Evolutionary conservation across 2,113 vertebrate genomes (phyloP), one percentile per base, ranked within the genome.

Genomic region (Tyto alba): DNA sequence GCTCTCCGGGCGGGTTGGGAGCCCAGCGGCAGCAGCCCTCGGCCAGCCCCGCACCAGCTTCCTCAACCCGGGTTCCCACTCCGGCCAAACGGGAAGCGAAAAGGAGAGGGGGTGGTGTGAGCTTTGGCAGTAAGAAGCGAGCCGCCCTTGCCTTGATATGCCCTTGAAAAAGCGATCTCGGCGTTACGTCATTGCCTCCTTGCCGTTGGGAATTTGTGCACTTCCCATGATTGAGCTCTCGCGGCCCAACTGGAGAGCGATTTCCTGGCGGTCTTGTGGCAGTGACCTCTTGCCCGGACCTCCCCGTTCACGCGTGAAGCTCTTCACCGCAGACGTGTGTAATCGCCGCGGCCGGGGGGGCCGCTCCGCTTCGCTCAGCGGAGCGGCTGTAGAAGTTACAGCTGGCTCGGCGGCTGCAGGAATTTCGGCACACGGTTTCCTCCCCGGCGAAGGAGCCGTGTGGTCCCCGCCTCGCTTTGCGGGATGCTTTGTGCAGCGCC

Each of bases 31-130:
- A 0, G 60, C 79, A 52, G 36, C 26, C 26, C 53, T 23, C 0
- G 0, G 3, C 26, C 83, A 48, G 67, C 72, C 50, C 63, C 6
- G 26, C 1, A 0, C 40, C 1, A 1, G 9, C 5, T 0, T 23
- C 29, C 38, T 32, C 4, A 30, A 21, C 19, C 3, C 2, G 25
- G 27, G 7, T 25, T 75, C 56, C 79, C 27, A 40, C 55, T 34
- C 9, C 0, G 2, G 40, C 40, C 43, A 26, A 5, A 63, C 1
- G 8, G 78, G 73, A 84, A 89, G 60, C 3, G 3, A 74, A 48
- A 43, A 38, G 40, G 45, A 38, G 64, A 68, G 81, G 77, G 62
- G 57, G 29, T 45, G 84, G 60, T 12, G 52, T 3, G 4, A 68
- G 66, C 84, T 36, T 32, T 48, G 48, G 56, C 16, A 57, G 26